Conservation (phyloP, 2,888 invertebrate species). For the Rambutsinella grinnellia region DNA sequence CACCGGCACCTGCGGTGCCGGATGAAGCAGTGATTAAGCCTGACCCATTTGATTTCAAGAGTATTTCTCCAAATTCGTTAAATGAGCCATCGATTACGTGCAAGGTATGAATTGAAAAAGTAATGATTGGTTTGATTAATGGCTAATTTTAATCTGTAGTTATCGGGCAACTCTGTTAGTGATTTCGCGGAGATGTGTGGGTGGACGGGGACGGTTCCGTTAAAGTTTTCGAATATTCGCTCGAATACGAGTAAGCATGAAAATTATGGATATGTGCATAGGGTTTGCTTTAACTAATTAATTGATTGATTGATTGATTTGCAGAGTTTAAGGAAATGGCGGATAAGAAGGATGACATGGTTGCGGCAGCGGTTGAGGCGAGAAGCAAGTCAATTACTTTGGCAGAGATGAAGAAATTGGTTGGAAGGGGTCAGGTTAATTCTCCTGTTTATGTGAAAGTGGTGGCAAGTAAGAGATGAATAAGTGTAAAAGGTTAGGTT, state of each 20-base stretch:
- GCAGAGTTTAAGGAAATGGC: constrained; percentile 3
- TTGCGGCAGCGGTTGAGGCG: background rate
- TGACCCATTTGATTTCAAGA: too few relatives aligned
- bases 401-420: constrained; percentile 2
- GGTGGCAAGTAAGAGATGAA: constrained; percentile 23
- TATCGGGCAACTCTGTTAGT: background rate
- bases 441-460: constrained; percentile 28
- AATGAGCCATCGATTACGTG: too few relatives aligned
- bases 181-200: constrained; percentile 9
- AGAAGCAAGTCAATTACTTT: background rate
- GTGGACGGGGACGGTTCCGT: background rate
- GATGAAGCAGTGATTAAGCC: too few relatives aligned
- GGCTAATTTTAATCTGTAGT: background rate
- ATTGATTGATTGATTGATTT: background rate
- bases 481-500: background rate
- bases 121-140: too few relatives aligned
- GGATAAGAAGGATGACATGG: constrained; percentile 1
- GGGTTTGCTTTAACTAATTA: background rate
- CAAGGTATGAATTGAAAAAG: too few relatives aligned
- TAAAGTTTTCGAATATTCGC: constrained; percentile 5
- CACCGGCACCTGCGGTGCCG: too few relatives aligned
- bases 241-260: background rate
- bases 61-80: background rate
- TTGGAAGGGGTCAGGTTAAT: background rate
- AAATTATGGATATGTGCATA: background rate